Evolutionary conservation across 1,140 invertebrate species (phyloP).

Genomic region (Lasaia peninsularis): DNA sequence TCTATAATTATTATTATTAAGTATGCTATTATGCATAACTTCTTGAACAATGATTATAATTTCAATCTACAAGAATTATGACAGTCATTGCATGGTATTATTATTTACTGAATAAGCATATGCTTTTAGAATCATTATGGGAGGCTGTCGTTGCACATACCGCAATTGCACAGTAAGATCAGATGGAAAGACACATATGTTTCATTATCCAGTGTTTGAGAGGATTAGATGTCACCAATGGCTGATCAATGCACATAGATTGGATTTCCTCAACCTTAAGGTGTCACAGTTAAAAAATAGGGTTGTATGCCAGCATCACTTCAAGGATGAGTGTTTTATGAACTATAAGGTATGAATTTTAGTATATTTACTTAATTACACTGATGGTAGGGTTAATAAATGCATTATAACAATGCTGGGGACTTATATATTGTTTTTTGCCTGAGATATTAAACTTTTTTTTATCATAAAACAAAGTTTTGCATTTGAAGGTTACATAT

Average conservation of each 20-base stretch:
- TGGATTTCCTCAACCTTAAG: slow-evolving; percentile 73
- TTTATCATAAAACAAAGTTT: too few species aligned
- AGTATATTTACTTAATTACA: too few species aligned
- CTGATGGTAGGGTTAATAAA: slow-evolving; percentile 19
- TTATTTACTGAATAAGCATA: too few species aligned
- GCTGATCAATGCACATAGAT: slow-evolving; percentile 74
- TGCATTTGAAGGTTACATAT: too few species aligned
- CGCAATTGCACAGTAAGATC: slow-evolving; percentile 72
- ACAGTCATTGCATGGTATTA: too few species aligned
- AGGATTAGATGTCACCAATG: slow-evolving; percentile 76
- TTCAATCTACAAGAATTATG: too few species aligned
- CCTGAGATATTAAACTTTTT: too few species aligned
- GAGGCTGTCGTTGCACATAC: slow-evolving; percentile 78
- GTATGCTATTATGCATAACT: too few species aligned
- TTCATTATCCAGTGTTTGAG: slow-evolving; percentile 80
- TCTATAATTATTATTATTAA: too few species aligned
- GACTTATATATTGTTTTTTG: too few species aligned
- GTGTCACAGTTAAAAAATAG: slow-evolving; percentile 79
- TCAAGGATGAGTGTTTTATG: slow-evolving; percentile 77
- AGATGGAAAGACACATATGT: slow-evolving; percentile 78
- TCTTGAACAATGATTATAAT: too few species aligned
- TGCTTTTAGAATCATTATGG: slow-evolving; percentile 54
- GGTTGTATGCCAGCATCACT: slow-evolving; percentile 79
- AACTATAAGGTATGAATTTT: slow-evolving; percentile 57
- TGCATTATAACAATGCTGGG: too few species aligned